Conservation (phyloP, 1,140 invertebrate species). For the Polyergus mexicanus region DNA sequence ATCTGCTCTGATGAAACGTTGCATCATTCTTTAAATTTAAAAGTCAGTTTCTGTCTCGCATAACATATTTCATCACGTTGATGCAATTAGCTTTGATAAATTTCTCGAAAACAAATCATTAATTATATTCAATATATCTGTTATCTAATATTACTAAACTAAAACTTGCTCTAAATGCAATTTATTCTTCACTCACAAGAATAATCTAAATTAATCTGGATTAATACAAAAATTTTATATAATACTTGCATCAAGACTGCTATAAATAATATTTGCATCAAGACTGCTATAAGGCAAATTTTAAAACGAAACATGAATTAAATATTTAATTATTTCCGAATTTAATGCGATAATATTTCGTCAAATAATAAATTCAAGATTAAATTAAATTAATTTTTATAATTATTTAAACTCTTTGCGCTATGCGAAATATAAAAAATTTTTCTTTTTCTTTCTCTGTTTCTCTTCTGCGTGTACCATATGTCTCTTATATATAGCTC, state of each 20-base stretch:
- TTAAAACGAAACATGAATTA: background rate
- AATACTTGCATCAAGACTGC: background rate
- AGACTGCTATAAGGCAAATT: background rate
- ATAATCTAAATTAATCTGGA: background rate
- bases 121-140: background rate
- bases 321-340: background rate
- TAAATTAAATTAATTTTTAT: background rate
- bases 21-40: constrained; percentile 67
- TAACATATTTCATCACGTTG: constrained; percentile 36
- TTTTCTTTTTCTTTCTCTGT: background rate
- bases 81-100: constrained; percentile 10
- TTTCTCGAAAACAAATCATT: background rate
- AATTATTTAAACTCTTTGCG: background rate
- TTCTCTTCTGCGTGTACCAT: no score
- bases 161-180: background rate
- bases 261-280: background rate
- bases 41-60: background rate
- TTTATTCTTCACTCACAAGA: constrained; percentile 3
- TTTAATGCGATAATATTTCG: background rate
- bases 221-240: background rate
- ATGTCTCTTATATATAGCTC: no score
- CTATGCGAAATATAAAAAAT: background rate
- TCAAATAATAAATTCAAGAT: background rate
- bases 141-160: background rate
- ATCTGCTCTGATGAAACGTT: constrained; percentile 33